Evolutionary conservation across 2,888 invertebrate species (phyloP), one percentile per base, ranked within the genome.

Genomic region (Oegoconia quadripuncta): DNA sequence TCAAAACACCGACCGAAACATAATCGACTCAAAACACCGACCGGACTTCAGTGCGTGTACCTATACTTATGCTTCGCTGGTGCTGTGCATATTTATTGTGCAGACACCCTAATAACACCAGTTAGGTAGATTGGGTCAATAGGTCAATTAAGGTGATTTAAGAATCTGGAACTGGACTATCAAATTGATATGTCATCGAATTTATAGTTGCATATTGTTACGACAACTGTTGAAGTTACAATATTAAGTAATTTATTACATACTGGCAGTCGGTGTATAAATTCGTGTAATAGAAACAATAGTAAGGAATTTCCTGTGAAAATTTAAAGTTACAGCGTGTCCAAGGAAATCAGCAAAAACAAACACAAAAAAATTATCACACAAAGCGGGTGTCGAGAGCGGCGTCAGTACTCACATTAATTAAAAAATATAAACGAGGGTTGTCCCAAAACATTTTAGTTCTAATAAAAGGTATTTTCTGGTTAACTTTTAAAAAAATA

Each of bases 361-460:
- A 60, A 55, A 62, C 54, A 59, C 52, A 27, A 27, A 27, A 46
- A 57, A 47, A 56, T 66, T 64, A 59, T 65, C 60, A 72, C 71
- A 72, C 71, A 69, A 76, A 82, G 82, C 81, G 64, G 66, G 65
- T 44, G 74, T 79, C 81, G 80, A 78, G 83, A 77, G 81, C 81
- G 86, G 82, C 82, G 78, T 76, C 79, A 74, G 75, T 73, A 68
- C 73, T 80, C 75, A 65, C 53, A 63, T 54, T 63, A 64, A 59
- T 67, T 70, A 74, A 70, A 74, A 70, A 64, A 61, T 55, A 76
- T 74, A 84, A 86, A 87, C 87, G 82, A 87, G 87, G 87, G 87
- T 87, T 87, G 87, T 83, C 87, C 87, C 87, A 87, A 83, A 87
- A 87, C 82, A 86, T 83, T 83, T 66, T 74, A 76, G 75, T 67